Percentiles rank a stretch among this genome's conserved stretches.
Evolutionary conservation across 2,888 invertebrate genomes (phyloP).

Genomic region (Adelphocoris suturalis): DNA sequence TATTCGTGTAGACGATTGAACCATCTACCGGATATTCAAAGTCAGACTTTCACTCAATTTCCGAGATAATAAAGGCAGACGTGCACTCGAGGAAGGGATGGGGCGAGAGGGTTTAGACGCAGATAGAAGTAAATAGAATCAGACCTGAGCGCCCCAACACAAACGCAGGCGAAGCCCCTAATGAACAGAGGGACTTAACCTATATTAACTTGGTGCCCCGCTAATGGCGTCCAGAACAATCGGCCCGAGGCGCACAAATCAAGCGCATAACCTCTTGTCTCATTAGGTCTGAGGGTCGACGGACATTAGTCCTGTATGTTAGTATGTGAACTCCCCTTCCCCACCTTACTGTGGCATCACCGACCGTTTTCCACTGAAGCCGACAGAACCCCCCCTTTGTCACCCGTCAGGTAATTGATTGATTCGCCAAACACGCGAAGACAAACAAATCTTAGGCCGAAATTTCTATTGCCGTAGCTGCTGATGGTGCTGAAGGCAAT

Average conservation of each 20-base stretch:
- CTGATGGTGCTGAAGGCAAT: no score
- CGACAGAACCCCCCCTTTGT: neutral
- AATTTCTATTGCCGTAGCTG: no score
- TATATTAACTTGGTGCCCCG: slow-evolving; percentile 52
- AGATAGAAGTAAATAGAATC: slow-evolving; percentile 40
- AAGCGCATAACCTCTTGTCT: slow-evolving; percentile 55
- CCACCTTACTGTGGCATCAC: neutral
- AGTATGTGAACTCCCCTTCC: neutral
- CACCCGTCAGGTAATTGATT: neutral
- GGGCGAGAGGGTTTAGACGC: neutral
- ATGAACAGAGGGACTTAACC: slow-evolving; percentile 54
- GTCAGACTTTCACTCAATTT: no score
- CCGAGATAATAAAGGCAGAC: no score
- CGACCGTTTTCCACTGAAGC: neutral
- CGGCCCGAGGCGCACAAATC: slow-evolving; percentile 49
- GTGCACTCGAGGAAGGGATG: neutral
- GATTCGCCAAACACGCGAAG: neutral
- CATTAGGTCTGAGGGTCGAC: slow-evolving; percentile 12
- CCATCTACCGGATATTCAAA: no score
- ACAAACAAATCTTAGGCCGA: neutral
- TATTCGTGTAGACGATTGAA: no score
- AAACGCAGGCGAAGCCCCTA: slow-evolving; percentile 23
- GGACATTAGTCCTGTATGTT: slow-evolving; percentile 44
- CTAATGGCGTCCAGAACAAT: slow-evolving; percentile 54
- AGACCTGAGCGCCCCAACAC: neutral